Evolutionary conservation across 2,113 vertebrate genomes (phyloP), one percentile per base, ranked within the genome.

Genomic region (Trematomus loennbergii): DNA sequence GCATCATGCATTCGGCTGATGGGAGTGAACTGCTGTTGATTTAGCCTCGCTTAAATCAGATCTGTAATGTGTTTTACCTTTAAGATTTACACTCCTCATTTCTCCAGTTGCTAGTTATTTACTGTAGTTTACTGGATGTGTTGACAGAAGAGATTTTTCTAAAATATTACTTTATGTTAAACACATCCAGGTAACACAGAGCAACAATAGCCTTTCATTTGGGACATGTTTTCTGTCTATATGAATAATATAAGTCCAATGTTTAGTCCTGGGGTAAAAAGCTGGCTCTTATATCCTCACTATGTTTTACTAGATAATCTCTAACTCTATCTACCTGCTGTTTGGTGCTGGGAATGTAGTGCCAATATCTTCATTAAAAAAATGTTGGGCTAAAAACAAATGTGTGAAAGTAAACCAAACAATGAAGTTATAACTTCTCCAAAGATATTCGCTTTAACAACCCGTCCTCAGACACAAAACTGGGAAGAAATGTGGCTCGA

Each of bases 401-500:
- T 29, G 29, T 29, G 29, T 29, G 29, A 4, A 29, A 29, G 29
- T 29, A 29, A 29, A 29, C 3, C 29, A 29, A 29, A 29, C 29
- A 29, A 29, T 25, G 25, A 25, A 25, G 25, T 25, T 25, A 25
- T 4, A 29, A 29, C 65, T 72, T 60, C 46, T 64, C 4, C 20
- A 75, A 67, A 75, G 70, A 61, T 10, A 11, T 79, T 43, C 2
- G 88, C 95, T 95, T 97, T 97, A 97, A 98, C 90, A 59, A 83
- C 76, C 40, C 53, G 12, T 82, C 57, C 58, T 81, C 93, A 99
- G 98, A 99, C 90, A 99, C 97, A 96, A 99, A 97, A 81, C 94
- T 99, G 87, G 98, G 98, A 76, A 96, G 96, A 78, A 99, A 99
- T 0, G 97, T 99, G 87, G 97, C 97, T 17, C 96, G 96, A 63